Conservation (phyloP, 2,797 vertebrate species). For the Amblyopsis hoosieri region DNA sequence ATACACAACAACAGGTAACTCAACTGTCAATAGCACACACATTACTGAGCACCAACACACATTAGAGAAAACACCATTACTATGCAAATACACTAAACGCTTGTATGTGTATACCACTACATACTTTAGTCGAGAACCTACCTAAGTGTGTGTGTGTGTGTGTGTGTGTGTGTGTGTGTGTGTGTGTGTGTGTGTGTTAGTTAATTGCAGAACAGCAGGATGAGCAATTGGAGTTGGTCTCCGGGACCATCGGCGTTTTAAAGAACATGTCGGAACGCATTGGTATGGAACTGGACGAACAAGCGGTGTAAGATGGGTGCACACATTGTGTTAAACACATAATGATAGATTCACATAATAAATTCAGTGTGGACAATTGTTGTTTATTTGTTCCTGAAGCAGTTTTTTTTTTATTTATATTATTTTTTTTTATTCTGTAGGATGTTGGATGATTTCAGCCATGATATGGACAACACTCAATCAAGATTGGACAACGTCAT, state of each 20-base stretch:
- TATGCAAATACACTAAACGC: not conserved
- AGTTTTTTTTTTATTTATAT: no score
- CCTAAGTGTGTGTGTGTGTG: slow-evolving; percentile 6
- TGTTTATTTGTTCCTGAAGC: not conserved
- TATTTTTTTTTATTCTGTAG: slow-evolving; percentile 64
- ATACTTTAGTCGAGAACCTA: not conserved
- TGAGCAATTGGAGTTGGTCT: slow-evolving; percentile 96
- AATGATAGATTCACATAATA: no score
- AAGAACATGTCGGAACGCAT: slow-evolving; percentile 99
- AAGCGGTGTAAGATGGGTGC: slow-evolving; percentile 87
- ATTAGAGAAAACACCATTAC: not conserved
- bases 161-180: slow-evolving; percentile 7
- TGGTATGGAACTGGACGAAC: slow-evolving; percentile 95
- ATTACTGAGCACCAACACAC: not conserved
- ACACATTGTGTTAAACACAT: not conserved
- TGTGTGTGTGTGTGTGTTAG: slow-evolving; percentile 67
- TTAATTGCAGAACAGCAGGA: slow-evolving; percentile 94
- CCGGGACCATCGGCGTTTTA: slow-evolving; percentile 94
- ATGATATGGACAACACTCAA: slow-evolving; percentile 93
- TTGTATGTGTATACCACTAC: not conserved
- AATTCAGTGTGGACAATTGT: no score
- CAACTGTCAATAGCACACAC: not conserved
- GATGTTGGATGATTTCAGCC: slow-evolving; percentile 95
- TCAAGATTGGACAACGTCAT: slow-evolving; percentile 95
- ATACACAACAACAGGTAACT: slow-evolving; percentile 91